Conservation (phyloP, 2,113 vertebrate species). For the Chaetorhynchus papuensis region DNA sequence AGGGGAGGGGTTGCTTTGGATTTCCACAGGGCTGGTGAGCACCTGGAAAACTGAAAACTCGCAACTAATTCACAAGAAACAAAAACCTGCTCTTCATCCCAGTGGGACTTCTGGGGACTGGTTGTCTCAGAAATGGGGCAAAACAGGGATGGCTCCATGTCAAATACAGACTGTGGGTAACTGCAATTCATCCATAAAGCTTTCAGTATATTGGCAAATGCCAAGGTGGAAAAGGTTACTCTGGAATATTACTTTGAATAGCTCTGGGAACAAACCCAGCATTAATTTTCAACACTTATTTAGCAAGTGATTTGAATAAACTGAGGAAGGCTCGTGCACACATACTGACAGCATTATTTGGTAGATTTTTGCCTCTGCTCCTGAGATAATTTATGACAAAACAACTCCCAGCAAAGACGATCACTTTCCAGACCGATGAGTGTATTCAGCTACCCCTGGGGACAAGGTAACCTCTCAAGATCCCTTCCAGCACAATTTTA, state of each 20-base stretch:
- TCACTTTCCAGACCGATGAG: background rate
- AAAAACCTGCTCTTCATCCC: background rate
- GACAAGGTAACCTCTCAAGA: background rate
- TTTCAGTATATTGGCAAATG: background rate
- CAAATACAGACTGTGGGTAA: background rate
- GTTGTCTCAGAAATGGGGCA: background rate
- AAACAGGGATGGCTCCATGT: background rate
- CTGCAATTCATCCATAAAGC: background rate
- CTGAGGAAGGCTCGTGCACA: background rate
- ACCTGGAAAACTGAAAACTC: background rate
- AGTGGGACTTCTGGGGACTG: background rate
- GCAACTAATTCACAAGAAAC: background rate
- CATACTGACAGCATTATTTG: background rate
- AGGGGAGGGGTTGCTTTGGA: background rate
- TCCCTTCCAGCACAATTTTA: background rate
- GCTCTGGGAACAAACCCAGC: slow-evolving; percentile 29
- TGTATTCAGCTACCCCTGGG: background rate
- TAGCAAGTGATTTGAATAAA: background rate
- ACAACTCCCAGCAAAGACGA: background rate
- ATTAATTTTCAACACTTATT: slow-evolving; percentile 26
- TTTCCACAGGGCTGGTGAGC: background rate
- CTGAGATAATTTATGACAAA: background rate
- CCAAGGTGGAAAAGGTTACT: background rate
- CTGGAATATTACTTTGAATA: background rate
- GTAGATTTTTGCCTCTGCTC: background rate